Base-by-base conservation (phyloP, 2,113 vertebrate genomes). In the Amphiprion ocellaris region DNA sequence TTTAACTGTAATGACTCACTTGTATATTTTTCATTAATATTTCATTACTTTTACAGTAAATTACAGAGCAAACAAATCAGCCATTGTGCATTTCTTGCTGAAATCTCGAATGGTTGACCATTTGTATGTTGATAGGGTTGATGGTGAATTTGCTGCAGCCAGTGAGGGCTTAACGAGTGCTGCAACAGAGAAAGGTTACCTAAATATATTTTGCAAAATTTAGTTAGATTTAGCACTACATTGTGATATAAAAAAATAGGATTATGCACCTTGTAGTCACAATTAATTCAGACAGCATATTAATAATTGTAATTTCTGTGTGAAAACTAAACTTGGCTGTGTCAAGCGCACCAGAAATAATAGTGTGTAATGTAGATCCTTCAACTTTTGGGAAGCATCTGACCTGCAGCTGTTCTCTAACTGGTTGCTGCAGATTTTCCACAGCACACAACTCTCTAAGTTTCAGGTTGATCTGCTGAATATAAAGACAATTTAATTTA, bases 11-110 rank as follows among this genome's bases (percentile, higher is more conserved):
- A 46, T 26, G 16, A 12, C n/a, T 49, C 39, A 55, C 39, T 33
- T 61, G 28, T 70, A n/a, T 59, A 30, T 56, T 28, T 64, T 33
- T 46, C 19, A 60, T 47, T 24, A 19, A 68, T 73, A 33, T 37
- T 67, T n/a, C 59, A 72, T 71, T n/a, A 53, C 24, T 14, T 73
- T 55, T 68, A 12, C 49, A 28, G 37, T 74, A 47, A 62, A 55
- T 60, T 52, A 14, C 12, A 9, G 7, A 41, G 30, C 60, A 68
- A 74, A 49, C 14, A 26, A 23, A 24, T 10, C 24, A 44, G 30
- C 65, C 41, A 52, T 30, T 52, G 56, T 69, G 44, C 33, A 64
- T 69, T 66, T 37, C 4, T 21, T 65, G 8, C 10, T 10, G 46
- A 16, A 47, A 47, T 1, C 26, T 23, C 19, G 19, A 23, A 39